A percentile compares a stretch with the other conserved stretches of the same genome.
phyloP scores from a whole-genome alignment of 2,888 invertebrate genomes.

The Drosophila kanekoi region DNA sequence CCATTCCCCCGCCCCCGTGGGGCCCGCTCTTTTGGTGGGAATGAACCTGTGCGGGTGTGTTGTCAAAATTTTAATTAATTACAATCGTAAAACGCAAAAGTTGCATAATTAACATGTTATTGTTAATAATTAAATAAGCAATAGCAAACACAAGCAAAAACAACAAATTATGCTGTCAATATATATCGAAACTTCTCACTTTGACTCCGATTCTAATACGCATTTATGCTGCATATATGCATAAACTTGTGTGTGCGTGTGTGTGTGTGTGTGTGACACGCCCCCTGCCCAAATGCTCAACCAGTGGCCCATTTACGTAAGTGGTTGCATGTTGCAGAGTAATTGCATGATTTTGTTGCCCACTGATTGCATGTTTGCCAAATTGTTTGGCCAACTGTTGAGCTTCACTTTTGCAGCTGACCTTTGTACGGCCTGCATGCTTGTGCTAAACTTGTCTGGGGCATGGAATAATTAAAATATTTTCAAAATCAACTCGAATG shows the following conservation, averaged over 20 bases:
- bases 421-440: slow-evolving; percentile 34
- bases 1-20: slow-evolving; percentile 2
- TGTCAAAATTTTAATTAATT: slow-evolving; percentile 71
- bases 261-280: not conserved
- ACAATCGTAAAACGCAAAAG: slow-evolving; percentile 49
- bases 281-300: not conserved
- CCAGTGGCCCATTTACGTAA: slow-evolving; percentile 21
- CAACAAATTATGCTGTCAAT: slow-evolving; percentile 72
- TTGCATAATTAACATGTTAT: slow-evolving; percentile 54
- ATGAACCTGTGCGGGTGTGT: slow-evolving; percentile 31
- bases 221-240: slow-evolving; percentile 13
- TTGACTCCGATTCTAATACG: slow-evolving; percentile 23
- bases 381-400: slow-evolving; percentile 68
- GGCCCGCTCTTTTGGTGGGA: not conserved
- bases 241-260: not conserved
- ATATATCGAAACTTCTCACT: slow-evolving; percentile 63
- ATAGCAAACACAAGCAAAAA: slow-evolving; percentile 47
- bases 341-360: slow-evolving; percentile 72
- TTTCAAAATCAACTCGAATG: slow-evolving; percentile 60
- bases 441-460: slow-evolving; percentile 17
- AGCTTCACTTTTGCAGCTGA: slow-evolving; percentile 49
- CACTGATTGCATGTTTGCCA: slow-evolving; percentile 66
- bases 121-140: slow-evolving; percentile 72
- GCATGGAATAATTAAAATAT: slow-evolving; percentile 68
- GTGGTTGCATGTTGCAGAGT: slow-evolving; percentile 46